Conservation (phyloP, 2,797 vertebrate species). For the Echeneis naucrates region DNA sequence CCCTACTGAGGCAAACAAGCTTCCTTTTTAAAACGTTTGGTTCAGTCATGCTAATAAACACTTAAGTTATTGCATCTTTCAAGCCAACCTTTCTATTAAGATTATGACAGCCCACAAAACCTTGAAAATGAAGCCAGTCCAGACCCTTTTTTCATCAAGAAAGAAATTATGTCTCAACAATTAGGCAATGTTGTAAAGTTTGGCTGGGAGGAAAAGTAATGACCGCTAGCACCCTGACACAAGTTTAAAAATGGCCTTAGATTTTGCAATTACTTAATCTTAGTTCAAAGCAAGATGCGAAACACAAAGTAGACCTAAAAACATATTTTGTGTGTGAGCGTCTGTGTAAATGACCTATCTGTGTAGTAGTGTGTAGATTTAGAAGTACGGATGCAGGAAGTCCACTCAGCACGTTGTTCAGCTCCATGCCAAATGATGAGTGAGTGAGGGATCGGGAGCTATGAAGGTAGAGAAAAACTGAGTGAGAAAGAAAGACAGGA, state of each 20-base stretch:
- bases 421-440: constrained; percentile 50
- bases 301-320: constrained; percentile 27
- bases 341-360: constrained; percentile 10
- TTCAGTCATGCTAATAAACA: constrained; percentile 3
- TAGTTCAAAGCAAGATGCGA: constrained; percentile 1
- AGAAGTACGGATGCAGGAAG: constrained; percentile 41
- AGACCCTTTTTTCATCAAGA: constrained; percentile 5
- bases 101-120: neutral
- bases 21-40: neutral
- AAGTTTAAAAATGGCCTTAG: constrained; percentile 3
- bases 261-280: constrained; percentile 8
- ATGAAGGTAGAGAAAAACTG: constrained; percentile 44
- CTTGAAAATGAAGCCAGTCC: neutral
- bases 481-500: constrained; percentile 52
- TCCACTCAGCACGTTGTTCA: constrained; percentile 70
- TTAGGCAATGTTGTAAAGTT: constrained; percentile 28
- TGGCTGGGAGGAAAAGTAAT: constrained; percentile 21
- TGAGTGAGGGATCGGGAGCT: constrained; percentile 33
- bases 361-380: constrained; percentile 23
- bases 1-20: neutral
- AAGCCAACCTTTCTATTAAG: constrained; percentile 4
- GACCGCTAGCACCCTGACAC: constrained; percentile 15
- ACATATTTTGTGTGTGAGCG: neutral
- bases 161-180: constrained; percentile 1
- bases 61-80: constrained; percentile 7